Percentiles rank a stretch among this genome's conserved stretches.
Evolutionary conservation across 2,113 vertebrate genomes (phyloP).

Genomic region (Helogale parvula): DNA sequence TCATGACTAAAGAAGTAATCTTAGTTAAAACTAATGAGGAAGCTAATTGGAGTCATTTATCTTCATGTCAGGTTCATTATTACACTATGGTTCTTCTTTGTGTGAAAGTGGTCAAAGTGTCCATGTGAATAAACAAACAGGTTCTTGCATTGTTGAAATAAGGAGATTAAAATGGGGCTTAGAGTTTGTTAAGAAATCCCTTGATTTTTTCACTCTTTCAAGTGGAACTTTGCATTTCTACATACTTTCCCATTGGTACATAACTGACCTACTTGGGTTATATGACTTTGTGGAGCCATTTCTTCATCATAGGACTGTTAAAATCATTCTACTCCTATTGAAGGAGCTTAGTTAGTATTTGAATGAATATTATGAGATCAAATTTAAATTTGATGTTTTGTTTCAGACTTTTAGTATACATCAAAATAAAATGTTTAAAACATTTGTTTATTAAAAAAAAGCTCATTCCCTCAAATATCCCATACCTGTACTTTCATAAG

Average conservation of each 20-base stretch:
- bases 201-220: background rate
- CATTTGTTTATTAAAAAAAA: background rate
- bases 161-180: background rate
- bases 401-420: background rate
- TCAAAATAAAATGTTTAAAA: background rate
- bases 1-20: slow-evolving; percentile 76
- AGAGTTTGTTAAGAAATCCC: background rate
- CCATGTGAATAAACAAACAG: slow-evolving; percentile 32
- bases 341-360: background rate
- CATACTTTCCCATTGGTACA: background rate
- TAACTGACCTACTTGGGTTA: background rate
- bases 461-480: background rate
- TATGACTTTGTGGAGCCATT: background rate
- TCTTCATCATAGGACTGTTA: background rate
- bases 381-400: slow-evolving; percentile 4
- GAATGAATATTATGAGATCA: background rate
- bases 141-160: background rate
- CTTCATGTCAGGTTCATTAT: slow-evolving; percentile 72
- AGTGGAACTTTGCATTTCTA: background rate
- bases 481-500: background rate
- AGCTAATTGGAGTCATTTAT: slow-evolving; percentile 80
- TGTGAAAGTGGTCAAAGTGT: slow-evolving; percentile 19
- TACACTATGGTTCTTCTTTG: slow-evolving; percentile 55
- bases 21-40: slow-evolving; percentile 80
- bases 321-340: background rate